Evolutionary conservation across 2,113 vertebrate genomes (phyloP).

Genomic region (Apodemus speciosus): DNA sequence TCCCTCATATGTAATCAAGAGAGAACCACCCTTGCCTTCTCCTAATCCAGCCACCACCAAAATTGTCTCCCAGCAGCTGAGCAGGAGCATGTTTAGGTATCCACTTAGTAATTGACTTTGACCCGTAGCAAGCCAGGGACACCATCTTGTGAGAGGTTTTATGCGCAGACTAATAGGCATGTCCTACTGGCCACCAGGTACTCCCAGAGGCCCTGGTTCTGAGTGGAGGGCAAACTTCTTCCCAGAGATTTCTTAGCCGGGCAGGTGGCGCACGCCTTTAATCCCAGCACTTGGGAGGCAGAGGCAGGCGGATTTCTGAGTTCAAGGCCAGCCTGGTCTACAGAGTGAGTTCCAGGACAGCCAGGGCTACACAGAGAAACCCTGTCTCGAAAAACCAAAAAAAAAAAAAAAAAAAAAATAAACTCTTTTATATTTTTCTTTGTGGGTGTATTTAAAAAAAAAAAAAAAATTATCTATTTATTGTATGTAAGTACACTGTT

Average conservation of each 20-base stretch:
- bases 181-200: not conserved
- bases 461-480: no score
- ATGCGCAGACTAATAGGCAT: not conserved
- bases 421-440: no score
- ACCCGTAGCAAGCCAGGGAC: not conserved
- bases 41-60: not conserved
- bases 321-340: no score
- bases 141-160: not conserved
- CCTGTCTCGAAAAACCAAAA: no score
- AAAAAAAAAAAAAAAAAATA: no score
- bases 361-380: no score
- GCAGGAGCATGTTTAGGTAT: not conserved
- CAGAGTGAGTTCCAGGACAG: no score
- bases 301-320: no score
- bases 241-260: not conserved
- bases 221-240: not conserved
- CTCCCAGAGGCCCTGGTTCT: not conserved
- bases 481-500: no score
- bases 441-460: no score
- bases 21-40: not conserved
- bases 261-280: no score
- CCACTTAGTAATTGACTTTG: not conserved
- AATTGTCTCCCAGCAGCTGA: not conserved
- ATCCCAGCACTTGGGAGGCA: no score
- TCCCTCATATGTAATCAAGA: not conserved